These are phyloP conservation scores for Pandemis cinnamomeana DNA, from an alignment of 2,888 invertebrate genomes.

Conservation along the genomic window DNA sequence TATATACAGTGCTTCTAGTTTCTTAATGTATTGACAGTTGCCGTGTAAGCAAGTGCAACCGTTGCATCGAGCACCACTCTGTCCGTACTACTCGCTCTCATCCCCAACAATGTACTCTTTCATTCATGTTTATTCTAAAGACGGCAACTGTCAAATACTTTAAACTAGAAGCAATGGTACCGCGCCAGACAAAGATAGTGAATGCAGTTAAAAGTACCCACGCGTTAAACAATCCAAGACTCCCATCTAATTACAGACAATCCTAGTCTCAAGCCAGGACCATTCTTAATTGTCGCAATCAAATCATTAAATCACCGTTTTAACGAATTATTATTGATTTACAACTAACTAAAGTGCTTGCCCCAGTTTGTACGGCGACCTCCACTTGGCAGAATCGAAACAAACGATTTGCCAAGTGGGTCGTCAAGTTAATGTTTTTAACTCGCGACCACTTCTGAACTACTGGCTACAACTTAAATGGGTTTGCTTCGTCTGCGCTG, in stretches of 20 bases:
- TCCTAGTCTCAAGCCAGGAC: not conserved
- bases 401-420: constrained; percentile 38
- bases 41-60: too few relatives aligned
- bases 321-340: constrained; percentile 4
- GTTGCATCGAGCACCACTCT: too few relatives aligned
- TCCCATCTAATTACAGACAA: not conserved
- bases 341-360: constrained; percentile 16
- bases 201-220: too few relatives aligned
- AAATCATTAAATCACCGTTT: not conserved
- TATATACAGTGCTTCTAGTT: too few relatives aligned
- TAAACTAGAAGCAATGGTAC: too few relatives aligned
- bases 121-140: too few relatives aligned
- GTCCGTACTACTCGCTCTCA: too few relatives aligned
- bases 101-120: too few relatives aligned
- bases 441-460: constrained; percentile 3
- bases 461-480: constrained; percentile 10
- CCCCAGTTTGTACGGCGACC: constrained; percentile 33
- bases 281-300: constrained; percentile 1
- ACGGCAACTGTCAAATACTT: too few relatives aligned
- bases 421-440: constrained; percentile 37
- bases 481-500: constrained; percentile 4
- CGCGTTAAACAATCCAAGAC: too few relatives aligned
- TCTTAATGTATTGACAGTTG: too few relatives aligned
- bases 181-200: too few relatives aligned
- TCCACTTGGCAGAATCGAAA: constrained; percentile 39